phyloP scores from a whole-genome alignment of 2,113 vertebrate species.

The Platysternon megacephalum region DNA sequence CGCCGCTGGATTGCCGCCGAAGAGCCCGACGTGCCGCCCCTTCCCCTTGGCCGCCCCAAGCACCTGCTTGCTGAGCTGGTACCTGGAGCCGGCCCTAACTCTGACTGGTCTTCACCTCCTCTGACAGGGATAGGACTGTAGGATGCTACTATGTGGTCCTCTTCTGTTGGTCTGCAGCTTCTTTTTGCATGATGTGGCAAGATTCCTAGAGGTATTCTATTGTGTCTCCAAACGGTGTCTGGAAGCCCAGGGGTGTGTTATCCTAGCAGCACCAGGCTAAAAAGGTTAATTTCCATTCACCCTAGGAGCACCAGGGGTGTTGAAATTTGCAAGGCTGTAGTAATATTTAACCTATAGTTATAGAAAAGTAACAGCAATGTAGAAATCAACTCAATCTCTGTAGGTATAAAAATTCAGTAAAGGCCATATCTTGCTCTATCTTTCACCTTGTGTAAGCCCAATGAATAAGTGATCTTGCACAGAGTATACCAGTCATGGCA shows the following conservation, averaged over 20 bases:
- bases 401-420: neutral
- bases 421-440: neutral
- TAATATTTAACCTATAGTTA: accelerated
- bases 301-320: neutral
- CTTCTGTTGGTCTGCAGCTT: neutral
- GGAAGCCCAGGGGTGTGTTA: accelerated
- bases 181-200: accelerated
- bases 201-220: accelerated
- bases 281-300: neutral
- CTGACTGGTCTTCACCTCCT: neutral
- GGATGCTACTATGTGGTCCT: too few relatives aligned
- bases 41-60: too few relatives aligned
- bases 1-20: too few relatives aligned
- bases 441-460: neutral
- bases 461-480: neutral
- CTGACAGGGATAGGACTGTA: neutral
- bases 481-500: neutral
- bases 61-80: too few relatives aligned
- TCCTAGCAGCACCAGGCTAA: too few relatives aligned
- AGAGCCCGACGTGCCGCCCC: too few relatives aligned
- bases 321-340: neutral
- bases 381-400: neutral
- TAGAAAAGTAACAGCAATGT: neutral
- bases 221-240: too few relatives aligned
- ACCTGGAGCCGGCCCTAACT: too few relatives aligned